These are phyloP conservation scores for Temnothorax unifasciatus DNA, from an alignment of 2,888 invertebrate genomes.

Conservation along the genomic window DNA sequence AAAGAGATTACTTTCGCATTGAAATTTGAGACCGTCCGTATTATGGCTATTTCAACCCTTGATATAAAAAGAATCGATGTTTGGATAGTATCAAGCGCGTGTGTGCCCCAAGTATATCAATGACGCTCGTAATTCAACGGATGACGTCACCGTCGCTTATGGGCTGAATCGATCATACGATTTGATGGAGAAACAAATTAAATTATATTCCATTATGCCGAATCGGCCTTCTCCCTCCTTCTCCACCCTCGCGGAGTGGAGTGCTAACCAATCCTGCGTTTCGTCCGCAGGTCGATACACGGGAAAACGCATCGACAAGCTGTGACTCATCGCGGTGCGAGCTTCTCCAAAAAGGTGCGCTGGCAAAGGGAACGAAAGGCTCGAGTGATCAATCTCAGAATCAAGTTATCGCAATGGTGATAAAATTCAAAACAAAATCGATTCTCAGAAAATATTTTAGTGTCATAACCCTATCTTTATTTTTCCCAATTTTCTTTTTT, in stretches of 20 bases:
- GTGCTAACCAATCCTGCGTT: constrained; percentile 71
- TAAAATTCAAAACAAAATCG: constrained; percentile 3
- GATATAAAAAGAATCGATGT: constrained; percentile 12
- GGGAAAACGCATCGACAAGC: constrained; percentile 72
- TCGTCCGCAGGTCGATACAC: constrained; percentile 78
- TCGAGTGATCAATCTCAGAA: not conserved
- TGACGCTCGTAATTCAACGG: constrained; percentile 15
- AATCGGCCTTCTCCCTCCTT: constrained; percentile 61
- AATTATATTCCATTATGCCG: constrained; percentile 68
- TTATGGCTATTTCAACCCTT: constrained; percentile 20
- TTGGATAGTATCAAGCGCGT: constrained; percentile 9
- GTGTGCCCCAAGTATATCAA: not conserved
- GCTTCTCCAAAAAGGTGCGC: constrained; percentile 68
- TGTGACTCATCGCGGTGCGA: constrained; percentile 68
- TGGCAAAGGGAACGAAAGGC: constrained; percentile 45
- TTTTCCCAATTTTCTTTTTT: not conserved
- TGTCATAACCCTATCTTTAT: not conserved
- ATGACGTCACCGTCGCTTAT: constrained; percentile 15
- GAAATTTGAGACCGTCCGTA: not conserved
- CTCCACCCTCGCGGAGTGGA: constrained; percentile 25
- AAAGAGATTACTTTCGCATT: not conserved
- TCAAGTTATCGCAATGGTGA: not conserved
- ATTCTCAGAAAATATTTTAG: not conserved
- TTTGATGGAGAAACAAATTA: constrained; percentile 60
- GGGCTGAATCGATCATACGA: constrained; percentile 47